Conservation (phyloP, 2,113 vertebrate species). For the Gadus chalcogrammus region DNA sequence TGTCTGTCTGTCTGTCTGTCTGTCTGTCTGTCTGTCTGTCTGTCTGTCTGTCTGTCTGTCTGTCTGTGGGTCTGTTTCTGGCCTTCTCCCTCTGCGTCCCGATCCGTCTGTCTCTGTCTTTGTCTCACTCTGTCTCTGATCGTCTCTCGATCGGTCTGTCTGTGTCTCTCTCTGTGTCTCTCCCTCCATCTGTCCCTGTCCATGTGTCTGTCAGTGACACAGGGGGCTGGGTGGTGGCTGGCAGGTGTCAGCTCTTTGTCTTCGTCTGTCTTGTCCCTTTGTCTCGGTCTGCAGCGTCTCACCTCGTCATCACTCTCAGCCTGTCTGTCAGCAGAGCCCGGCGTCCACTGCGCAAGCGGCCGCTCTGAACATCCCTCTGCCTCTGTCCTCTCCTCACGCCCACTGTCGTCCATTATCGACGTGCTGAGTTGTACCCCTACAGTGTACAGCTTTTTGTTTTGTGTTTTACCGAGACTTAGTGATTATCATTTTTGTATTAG, state of each 20-base stretch:
- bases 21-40: no score
- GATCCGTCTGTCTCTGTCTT: no score
- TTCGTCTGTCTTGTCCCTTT: not conserved
- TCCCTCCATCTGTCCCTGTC: not conserved
- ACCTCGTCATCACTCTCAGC: not conserved
- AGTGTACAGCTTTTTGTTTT: not conserved
- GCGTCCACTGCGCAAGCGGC: no score
- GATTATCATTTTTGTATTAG: no score
- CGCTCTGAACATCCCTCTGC: not conserved
- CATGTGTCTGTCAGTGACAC: not conserved
- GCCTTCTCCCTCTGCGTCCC: no score
- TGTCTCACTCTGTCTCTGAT: no score
- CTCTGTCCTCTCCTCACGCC: not conserved
- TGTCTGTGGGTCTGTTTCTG: no score
- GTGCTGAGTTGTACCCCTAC: not conserved
- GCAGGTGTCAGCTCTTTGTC: not conserved
- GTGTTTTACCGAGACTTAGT: no score
- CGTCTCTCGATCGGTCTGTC: not conserved
- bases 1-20: no score
- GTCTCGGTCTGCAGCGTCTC: not conserved
- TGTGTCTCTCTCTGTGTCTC: no score
- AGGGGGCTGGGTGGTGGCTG: not conserved
- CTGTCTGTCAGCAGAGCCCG: not conserved
- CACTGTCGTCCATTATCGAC: not conserved
- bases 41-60: no score